Conservation (phyloP, 2,888 invertebrate species). For the Slavum lentiscoides region DNA sequence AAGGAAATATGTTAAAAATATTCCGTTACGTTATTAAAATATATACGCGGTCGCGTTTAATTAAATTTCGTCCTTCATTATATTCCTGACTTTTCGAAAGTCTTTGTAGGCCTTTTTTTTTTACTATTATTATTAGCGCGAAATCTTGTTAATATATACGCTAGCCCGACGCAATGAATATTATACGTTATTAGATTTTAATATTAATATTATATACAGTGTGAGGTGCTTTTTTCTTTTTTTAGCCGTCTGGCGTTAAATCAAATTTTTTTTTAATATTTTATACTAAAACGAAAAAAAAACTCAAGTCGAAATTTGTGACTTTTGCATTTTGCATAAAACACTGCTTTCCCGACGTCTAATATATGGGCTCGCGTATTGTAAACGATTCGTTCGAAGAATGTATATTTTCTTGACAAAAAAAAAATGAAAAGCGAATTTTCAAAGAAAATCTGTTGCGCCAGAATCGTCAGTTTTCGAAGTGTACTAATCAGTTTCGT, state of each 20-base stretch:
- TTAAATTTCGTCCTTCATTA: constrained; percentile 26
- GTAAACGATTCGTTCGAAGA: not conserved
- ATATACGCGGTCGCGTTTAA: constrained; percentile 6
- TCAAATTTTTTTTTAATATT: not conserved
- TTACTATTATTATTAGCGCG: not conserved
- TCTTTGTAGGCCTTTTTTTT: constrained; percentile 15
- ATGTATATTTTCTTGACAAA: not conserved
- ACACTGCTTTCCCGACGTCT: too few relatives aligned
- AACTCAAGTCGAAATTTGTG: not conserved
- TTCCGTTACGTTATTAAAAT: constrained; percentile 29
- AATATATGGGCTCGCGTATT: too few relatives aligned
- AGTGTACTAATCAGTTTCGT: too few relatives aligned
- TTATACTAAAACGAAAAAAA: not conserved
- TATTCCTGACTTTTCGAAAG: not conserved
- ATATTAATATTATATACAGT: too few relatives aligned
- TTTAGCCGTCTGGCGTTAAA: not conserved
- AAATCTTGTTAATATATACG: not conserved
- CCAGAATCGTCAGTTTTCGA: too few relatives aligned
- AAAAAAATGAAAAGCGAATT: not conserved
- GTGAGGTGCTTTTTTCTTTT: not conserved
- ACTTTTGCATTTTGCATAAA: too few relatives aligned
- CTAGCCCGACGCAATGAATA: not conserved
- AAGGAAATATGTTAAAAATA: constrained; percentile 13
- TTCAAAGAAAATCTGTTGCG: constrained; percentile 10
- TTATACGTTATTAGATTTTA: too few relatives aligned